Evolutionary conservation across 2,113 vertebrate species (phyloP).

Genomic region (Megaleporinus macrocephalus): DNA sequence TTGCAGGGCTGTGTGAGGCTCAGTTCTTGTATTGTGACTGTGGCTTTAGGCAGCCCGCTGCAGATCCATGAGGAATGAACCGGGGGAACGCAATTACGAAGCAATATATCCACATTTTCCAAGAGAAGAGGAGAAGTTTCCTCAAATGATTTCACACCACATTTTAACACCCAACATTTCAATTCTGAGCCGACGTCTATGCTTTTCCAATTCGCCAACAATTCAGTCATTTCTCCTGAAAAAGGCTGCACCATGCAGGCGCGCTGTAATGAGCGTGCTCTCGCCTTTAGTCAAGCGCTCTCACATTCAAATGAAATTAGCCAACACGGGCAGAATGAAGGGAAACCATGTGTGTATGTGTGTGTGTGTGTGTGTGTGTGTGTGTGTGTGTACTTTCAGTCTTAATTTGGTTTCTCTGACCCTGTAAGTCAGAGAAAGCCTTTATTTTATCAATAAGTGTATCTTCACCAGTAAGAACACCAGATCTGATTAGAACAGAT

Average conservation of each 20-base stretch:
- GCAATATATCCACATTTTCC: slow-evolving; percentile 41
- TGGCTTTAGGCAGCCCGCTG: not conserved
- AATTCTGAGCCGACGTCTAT: not conserved
- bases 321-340: not conserved
- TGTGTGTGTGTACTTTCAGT: not conserved
- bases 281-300: not conserved
- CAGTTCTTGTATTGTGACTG: not conserved
- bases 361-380: too few species aligned
- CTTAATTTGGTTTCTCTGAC: not conserved
- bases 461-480: too few species aligned
- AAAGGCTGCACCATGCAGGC: not conserved
- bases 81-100: slow-evolving; percentile 24
- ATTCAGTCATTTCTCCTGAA: not conserved
- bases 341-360: not conserved
- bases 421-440: too few species aligned
- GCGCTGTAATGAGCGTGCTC: not conserved
- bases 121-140: slow-evolving; percentile 46
- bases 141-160: not conserved
- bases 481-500: too few species aligned
- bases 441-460: too few species aligned
- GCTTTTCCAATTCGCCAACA: not conserved
- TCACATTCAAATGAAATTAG: not conserved
- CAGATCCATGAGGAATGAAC: slow-evolving; percentile 33
- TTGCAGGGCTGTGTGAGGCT: too few species aligned
- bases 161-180: slow-evolving; percentile 3